Base-by-base conservation (phyloP, 92 coral and sea anemone genomes). In the Paragorgia papillata region DNA sequence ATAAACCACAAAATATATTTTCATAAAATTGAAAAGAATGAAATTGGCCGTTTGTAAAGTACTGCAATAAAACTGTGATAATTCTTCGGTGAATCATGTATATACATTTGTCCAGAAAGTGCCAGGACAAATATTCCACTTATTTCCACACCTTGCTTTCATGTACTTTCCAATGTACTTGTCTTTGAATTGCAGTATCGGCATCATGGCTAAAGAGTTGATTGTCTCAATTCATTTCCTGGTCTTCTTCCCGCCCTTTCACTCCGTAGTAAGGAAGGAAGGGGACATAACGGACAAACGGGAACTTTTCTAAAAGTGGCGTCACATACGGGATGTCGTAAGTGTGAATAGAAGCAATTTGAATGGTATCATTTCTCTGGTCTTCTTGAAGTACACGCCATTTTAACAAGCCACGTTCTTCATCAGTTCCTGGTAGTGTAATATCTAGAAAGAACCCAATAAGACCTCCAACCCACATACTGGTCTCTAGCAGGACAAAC, bases 351-450 rank as follows among this genome's bases (percentile, higher is more conserved):
- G 77, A 70, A 32, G 77, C 48, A 2, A 50, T 51, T 50, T 70
- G 48, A 54, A 70, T 31, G 17, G 80, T 73, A 22, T 60, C 88
- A 10, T 84, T 46, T 1, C 32, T 46, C 18, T 50, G 62, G 25
- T 78, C 74, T 56, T 79, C 82, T 27, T 60, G 54, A 24, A 77
- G 82, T 60, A 65, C 51, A 14, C 90, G 86, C 96, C 93, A 93
- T 34, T 89, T 83, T 75, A 85, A 69, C 71, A 93, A 62, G 8
- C 97, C 97, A 19, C 97, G 97, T 79, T 93, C 97, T 80, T 93
- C 92, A 3, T 81, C 60, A 7, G 97, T 92, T 0, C 97, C 97
- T n/a, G 97, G 96, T 35, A 93, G 89, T 39, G 97, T 90, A 83
- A 88, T 85, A 78, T 93, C 97, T 79, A 93, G 80, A 24, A 93